A percentile compares a stretch with the other conserved stretches of the same genome.
These are phyloP conservation scores for Channa argus DNA, from an alignment of 2,113 vertebrate species.

Conservation along the genomic window DNA sequence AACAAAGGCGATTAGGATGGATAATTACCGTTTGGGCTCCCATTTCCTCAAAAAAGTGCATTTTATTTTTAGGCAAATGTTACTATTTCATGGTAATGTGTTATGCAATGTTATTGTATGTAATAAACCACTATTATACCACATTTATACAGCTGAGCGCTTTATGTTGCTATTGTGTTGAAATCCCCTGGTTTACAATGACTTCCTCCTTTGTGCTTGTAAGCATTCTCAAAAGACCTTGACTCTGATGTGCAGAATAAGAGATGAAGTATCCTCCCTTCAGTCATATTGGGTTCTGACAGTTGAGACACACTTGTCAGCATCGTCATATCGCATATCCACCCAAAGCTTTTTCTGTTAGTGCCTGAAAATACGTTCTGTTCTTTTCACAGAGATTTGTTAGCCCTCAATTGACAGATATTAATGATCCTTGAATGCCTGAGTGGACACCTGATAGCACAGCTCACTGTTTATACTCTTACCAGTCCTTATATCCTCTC, in stretches of 20 bases:
- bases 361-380: background rate
- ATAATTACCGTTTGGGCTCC: background rate
- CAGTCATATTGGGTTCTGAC: constrained; percentile 35
- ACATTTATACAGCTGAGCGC: background rate
- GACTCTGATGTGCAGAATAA: constrained; percentile 7
- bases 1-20: background rate
- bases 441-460: constrained; percentile 65
- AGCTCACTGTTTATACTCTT: constrained; percentile 51
- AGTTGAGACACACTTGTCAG: constrained; percentile 54
- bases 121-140: background rate
- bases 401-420: constrained; percentile 46
- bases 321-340: constrained; percentile 33
- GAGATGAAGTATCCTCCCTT: background rate
- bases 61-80: too few relatives aligned
- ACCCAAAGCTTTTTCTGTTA: constrained; percentile 21
- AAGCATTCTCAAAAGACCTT: background rate
- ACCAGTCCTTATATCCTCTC: constrained; percentile 2
- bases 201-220: background rate
- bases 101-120: background rate
- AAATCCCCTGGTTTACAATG: background rate
- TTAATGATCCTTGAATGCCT: constrained; percentile 46
- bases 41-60: too few relatives aligned
- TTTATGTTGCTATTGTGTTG: background rate
- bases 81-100: background rate
- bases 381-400: constrained; percentile 26